phyloP scores from a whole-genome alignment of 2,797 vertebrate genomes.

The Tenualosa thibaudeaui region DNA sequence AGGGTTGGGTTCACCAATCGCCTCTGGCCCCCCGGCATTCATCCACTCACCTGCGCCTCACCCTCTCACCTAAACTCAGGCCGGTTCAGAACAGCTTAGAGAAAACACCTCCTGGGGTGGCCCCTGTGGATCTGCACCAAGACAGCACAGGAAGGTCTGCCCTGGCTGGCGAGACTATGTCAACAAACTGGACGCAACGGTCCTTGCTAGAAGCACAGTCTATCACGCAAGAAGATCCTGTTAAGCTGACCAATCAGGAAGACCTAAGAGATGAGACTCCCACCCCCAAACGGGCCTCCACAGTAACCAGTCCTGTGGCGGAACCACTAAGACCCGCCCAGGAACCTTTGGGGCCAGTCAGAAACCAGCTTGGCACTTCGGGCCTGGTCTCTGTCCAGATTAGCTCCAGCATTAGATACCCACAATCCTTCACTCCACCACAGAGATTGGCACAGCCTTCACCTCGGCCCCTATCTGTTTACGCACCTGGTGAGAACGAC shows the following conservation, averaged over 20 bases:
- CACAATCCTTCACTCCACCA: constrained; percentile 39
- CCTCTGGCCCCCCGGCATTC: neutral
- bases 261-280: constrained; percentile 36
- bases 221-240: neutral
- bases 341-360: constrained; percentile 26
- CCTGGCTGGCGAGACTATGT: neutral
- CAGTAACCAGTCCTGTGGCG: constrained; percentile 52
- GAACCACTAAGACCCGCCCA: constrained; percentile 48
- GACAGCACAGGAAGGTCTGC: neutral
- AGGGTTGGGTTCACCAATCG: neutral
- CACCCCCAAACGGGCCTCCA: constrained; percentile 46
- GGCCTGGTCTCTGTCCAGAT: constrained; percentile 63
- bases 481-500: constrained; percentile 55
- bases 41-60: constrained; percentile 77
- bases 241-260: constrained; percentile 22
- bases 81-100: neutral
- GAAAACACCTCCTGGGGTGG: neutral
- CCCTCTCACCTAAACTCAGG: constrained; percentile 70
- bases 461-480: constrained; percentile 26
- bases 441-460: constrained; percentile 32
- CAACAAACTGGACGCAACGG: neutral
- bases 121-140: neutral
- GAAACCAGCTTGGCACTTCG: constrained; percentile 24
- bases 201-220: neutral
- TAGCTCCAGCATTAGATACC: constrained; percentile 27